Base-by-base conservation (phyloP, 2,888 invertebrate species). In the Smittia sp. region DNA sequence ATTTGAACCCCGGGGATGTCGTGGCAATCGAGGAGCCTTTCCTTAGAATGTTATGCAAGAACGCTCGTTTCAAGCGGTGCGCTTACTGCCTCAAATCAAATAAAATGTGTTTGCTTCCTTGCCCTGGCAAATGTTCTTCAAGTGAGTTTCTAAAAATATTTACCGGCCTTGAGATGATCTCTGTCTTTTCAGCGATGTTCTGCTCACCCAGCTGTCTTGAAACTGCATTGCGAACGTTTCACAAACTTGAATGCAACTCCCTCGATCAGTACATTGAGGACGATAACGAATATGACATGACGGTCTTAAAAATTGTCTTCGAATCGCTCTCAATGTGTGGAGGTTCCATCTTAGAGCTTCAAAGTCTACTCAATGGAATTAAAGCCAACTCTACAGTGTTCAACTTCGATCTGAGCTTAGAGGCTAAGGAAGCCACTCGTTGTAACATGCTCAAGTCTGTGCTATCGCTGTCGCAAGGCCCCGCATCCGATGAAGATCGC, bases 271-370 rank as follows among this genome's bases (percentile, higher is more conserved):
- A 20, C 2, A 13, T 66, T 1, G 66, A 66, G 18, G 22, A 32
- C 32, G 32, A 66, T 39, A 66, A 66, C 13, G 66, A 66, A 22
- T 66, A 66, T 15, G 66, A 66, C 18, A 38, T 66, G 38, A 66
- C 39, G 38, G 25, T 66, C 11, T 20, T 38, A 20, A 39, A 25
- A 18, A 66, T 66, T 6, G 18, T 39, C 20, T 66, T 66, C 4
- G 66, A 66, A 15, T 20, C 66, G 7, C 39, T 66, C 13, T 38
- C 22, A 6, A 38, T 66, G 4, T 66, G 18, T 32, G 9, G 9
- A 38, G 27, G 27, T 32, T 38, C 15, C n/a, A 20, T 66, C 4
- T 20, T 22, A 1, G 39, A 20, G 22, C 22, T 66, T 13, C 22
- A 66, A 25, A 39, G 24, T 38, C 18, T 66, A 0, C 4, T 66